Conservation (phyloP, 2,113 vertebrate species). For the Perca flavescens region DNA sequence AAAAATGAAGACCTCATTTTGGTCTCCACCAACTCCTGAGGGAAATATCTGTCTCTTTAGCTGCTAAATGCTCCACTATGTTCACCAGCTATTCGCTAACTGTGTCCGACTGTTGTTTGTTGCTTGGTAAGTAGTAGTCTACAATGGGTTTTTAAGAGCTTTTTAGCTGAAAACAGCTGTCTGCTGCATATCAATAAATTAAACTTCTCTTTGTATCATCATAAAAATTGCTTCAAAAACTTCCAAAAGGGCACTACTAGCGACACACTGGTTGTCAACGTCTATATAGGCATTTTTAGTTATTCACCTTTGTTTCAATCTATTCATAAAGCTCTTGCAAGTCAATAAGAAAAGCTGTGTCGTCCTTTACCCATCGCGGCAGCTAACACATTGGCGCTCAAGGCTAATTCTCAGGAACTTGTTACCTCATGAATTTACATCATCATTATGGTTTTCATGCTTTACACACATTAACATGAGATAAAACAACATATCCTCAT, state of each 20-base stretch:
- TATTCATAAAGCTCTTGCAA: background rate
- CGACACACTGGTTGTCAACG: background rate
- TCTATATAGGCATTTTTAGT: background rate
- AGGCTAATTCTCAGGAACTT: conserved; percentile 3
- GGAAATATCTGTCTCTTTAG: too few species aligned
- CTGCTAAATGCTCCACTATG: too few species aligned
- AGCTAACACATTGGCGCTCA: background rate
- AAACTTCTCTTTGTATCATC: too few species aligned
- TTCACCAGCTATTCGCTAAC: too few species aligned
- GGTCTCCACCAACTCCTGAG: too few species aligned
- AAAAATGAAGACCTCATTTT: too few species aligned
- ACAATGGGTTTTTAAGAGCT: too few species aligned
- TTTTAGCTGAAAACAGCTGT: background rate
- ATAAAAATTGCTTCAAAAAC: background rate
- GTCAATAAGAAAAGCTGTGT: background rate
- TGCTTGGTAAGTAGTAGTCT: too few species aligned
- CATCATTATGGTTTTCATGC: conserved; percentile 36
- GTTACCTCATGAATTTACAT: conserved; percentile 36
- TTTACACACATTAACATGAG: conserved; percentile 6
- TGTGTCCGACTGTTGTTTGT: too few species aligned
- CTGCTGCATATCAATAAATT: too few species aligned
- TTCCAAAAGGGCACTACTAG: background rate
- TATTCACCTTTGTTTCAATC: background rate
- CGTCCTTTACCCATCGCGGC: background rate
- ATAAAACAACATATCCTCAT: conserved; percentile 18